Evolutionary conservation across 2,797 vertebrate genomes (phyloP).

Genomic region (Amazona finschi): DNA sequence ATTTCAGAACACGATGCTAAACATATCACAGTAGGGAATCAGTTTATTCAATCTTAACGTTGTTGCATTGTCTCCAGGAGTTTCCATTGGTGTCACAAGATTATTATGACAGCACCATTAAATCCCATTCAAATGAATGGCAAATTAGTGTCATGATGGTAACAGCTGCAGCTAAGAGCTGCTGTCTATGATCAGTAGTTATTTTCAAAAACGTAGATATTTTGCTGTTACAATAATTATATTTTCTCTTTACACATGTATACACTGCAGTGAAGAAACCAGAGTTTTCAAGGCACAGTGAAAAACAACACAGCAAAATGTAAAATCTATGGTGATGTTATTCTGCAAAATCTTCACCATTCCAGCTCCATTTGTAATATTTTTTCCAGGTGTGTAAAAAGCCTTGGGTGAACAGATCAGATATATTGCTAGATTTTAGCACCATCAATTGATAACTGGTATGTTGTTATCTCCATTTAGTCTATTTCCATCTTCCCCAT

Average conservation of each 20-base stretch:
- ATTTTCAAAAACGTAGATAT: conserved; percentile 62
- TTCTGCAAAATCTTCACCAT: background rate
- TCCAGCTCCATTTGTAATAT: background rate
- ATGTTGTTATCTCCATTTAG: background rate
- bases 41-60: conserved; percentile 73
- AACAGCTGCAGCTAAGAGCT: conserved; percentile 68
- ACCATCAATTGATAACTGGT: background rate
- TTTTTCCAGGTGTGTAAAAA: background rate
- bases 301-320: background rate
- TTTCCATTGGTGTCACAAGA: conserved; percentile 67
- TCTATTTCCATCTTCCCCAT: background rate
- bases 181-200: conserved; percentile 41
- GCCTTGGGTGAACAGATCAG: background rate
- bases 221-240: conserved; percentile 30
- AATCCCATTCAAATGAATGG: conserved; percentile 64
- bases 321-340: accelerated
- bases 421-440: background rate
- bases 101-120: conserved; percentile 68
- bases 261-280: background rate
- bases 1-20: conserved; percentile 58
- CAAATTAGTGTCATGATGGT: conserved; percentile 69
- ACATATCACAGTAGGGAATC: conserved; percentile 53
- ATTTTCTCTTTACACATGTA: background rate
- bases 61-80: conserved; percentile 65
- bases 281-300: background rate